Evolutionary conservation across 2,888 invertebrate genomes (phyloP), one percentile per base, ranked within the genome.

Genomic region (Aplocera efformata): DNA sequence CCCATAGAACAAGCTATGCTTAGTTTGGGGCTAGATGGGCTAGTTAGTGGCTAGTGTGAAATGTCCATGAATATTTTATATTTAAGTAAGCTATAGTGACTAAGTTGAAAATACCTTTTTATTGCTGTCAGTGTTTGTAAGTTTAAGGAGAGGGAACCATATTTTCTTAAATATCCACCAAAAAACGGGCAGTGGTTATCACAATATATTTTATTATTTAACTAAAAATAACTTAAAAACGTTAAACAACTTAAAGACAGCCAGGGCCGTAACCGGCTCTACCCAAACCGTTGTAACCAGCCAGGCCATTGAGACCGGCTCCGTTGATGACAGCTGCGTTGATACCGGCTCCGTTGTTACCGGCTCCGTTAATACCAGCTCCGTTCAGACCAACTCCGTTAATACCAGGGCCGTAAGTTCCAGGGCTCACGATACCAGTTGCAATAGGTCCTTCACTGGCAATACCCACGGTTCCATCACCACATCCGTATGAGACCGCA

Each of bases 401-500:
- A 7, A 4, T 30, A 20, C 25, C 29, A 27, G 31, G 30, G 6
- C n/a, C 23, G 2, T 11, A 20, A 2, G 32, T 25, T 1, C 8
- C 24, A 1, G 40, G 33, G 0, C n/a, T 38, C 8, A 30, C 22
- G 1, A 36, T 40, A 1, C 41, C 41, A 7, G 67, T 22, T 49
- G 58, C 29, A 43, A 64, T 6, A 48, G 46, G 13, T 53, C 60
- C 20, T 47, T 56, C 22, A 59, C 57, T 39, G 55, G 60, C 32
- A 56, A 68, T 42, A 3, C 13, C 37, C 5, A 55, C 50, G 6
- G 10, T 36, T 7, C 38, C 46, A 29, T 53, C 37, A 1, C 55
- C 50, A 10, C 58, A 63, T n/a, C 62, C 57, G 30, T 64, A 66
- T 6, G 57, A 40, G 1, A 54, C 51, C 3, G 56, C 53, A 32